Percentiles rank a stretch among this genome's conserved stretches.
Evolutionary conservation across 2,888 invertebrate species (phyloP).

Genomic region (Unio delphinus): DNA sequence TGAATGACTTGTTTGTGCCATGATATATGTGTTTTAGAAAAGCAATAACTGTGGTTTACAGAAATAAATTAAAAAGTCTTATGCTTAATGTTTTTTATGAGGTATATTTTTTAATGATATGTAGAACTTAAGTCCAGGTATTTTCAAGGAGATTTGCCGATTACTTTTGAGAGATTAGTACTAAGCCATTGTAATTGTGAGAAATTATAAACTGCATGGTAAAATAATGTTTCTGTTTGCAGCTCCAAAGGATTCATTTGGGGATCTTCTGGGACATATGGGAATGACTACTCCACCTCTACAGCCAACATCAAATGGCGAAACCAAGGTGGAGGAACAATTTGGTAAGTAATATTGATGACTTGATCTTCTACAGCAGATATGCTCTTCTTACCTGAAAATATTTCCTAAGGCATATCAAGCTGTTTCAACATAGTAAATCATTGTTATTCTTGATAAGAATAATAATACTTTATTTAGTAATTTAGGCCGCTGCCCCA

Average conservation of each 20-base stretch:
- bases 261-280: slow-evolving; percentile 59
- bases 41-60: no score
- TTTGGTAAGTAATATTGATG: slow-evolving; percentile 17
- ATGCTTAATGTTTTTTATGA: not conserved
- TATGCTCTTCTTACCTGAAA: no score
- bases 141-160: not conserved
- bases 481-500: no score
- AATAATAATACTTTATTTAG: no score
- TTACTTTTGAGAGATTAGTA: not conserved
- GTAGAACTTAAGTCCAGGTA: not conserved
- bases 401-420: no score
- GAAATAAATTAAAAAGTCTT: no score
- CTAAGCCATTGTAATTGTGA: not conserved
- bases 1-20: no score
- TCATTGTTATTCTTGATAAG: no score
- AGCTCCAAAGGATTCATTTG: slow-evolving; percentile 59
- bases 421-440: no score
- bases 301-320: slow-evolving; percentile 39
- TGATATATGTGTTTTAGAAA: no score
- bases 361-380: no score
- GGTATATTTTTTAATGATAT: not conserved
- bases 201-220: not conserved
- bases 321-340: slow-evolving; percentile 34
- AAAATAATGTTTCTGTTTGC: slow-evolving; percentile 8
- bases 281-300: slow-evolving; percentile 50